phyloP scores from a whole-genome alignment of 1,140 invertebrate species.

The Lucilia cuprina region DNA sequence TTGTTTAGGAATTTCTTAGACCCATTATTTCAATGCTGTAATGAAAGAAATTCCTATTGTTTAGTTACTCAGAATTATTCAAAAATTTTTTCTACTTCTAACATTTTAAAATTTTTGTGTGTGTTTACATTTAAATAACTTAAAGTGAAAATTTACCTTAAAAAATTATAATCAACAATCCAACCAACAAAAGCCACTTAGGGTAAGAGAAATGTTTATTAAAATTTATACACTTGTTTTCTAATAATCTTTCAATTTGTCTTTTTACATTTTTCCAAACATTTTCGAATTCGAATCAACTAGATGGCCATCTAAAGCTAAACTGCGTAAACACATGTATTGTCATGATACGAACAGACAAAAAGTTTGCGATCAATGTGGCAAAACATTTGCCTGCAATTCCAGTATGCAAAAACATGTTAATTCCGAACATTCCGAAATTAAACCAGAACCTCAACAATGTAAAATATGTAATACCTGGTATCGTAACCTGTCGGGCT shows the following conservation, averaged over 20 bases:
- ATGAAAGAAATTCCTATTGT: too few relatives aligned
- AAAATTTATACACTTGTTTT: neutral
- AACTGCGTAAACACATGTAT: conserved; percentile 23
- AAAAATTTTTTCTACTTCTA: too few relatives aligned
- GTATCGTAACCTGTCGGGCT: conserved; percentile 52
- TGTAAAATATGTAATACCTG: conserved; percentile 57
- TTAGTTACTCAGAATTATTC: too few relatives aligned
- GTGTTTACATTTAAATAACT: neutral
- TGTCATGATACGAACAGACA: neutral
- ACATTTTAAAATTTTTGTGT: neutral
- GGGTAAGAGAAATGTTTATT: conserved; percentile 3
- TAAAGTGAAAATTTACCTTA: neutral
- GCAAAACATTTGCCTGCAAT: conserved; percentile 55
- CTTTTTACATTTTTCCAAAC: neutral
- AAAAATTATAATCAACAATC: neutral
- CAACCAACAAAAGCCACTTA: conserved; percentile 14
- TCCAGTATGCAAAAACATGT: conserved; percentile 55
- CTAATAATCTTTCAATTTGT: neutral
- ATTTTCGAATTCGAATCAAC: neutral
- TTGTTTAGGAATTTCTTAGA: too few relatives aligned
- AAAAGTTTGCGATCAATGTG: conserved; percentile 56
- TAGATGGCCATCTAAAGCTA: conserved; percentile 23
- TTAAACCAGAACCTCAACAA: conserved; percentile 53
- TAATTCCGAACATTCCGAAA: conserved; percentile 55
- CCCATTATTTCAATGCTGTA: too few relatives aligned